Evolutionary conservation across 2,797 vertebrate species (phyloP).

Genomic region (Lycodopsis pacificus): DNA sequence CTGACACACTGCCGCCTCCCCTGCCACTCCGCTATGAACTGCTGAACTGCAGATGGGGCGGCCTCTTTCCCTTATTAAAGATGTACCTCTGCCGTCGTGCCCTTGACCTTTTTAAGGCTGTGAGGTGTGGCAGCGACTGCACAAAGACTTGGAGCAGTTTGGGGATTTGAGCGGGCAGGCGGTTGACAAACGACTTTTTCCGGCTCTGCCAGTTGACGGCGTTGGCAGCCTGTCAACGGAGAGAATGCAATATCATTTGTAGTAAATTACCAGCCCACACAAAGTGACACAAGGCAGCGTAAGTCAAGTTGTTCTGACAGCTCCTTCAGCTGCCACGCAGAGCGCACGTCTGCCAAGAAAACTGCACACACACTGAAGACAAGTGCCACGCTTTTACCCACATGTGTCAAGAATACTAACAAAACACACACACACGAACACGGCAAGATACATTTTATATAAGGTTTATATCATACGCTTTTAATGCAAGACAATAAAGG

Average conservation of each 20-base stretch:
- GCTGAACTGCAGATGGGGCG: constrained; percentile 67
- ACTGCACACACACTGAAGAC: constrained; percentile 15
- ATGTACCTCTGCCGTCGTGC: constrained; percentile 55
- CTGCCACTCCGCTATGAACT: constrained; percentile 60
- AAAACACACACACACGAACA: constrained; percentile 3
- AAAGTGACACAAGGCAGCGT: constrained; percentile 61
- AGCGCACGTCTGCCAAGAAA: constrained; percentile 38
- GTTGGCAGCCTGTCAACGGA: constrained; percentile 68
- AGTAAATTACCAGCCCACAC: constrained; percentile 69
- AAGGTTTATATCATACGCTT: neutral
- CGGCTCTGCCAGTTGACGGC: constrained; percentile 57
- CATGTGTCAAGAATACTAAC: constrained; percentile 14
- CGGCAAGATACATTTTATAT: neutral
- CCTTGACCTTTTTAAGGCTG: constrained; percentile 70
- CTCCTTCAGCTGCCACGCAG: constrained; percentile 54
- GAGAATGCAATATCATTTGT: constrained; percentile 68
- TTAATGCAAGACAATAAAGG: neutral
- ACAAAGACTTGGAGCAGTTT: constrained; percentile 35
- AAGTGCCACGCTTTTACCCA: constrained; percentile 7
- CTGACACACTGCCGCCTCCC: constrained; percentile 45
- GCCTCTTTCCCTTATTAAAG: constrained; percentile 68
- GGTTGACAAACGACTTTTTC: constrained; percentile 59
- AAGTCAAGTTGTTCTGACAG: constrained; percentile 65
- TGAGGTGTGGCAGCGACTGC: neutral
- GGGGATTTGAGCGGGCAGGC: constrained; percentile 41